These are phyloP conservation scores for Pelvicachromis taeniatus DNA, from an alignment of 2,113 vertebrate species.

Conservation along the genomic window DNA sequence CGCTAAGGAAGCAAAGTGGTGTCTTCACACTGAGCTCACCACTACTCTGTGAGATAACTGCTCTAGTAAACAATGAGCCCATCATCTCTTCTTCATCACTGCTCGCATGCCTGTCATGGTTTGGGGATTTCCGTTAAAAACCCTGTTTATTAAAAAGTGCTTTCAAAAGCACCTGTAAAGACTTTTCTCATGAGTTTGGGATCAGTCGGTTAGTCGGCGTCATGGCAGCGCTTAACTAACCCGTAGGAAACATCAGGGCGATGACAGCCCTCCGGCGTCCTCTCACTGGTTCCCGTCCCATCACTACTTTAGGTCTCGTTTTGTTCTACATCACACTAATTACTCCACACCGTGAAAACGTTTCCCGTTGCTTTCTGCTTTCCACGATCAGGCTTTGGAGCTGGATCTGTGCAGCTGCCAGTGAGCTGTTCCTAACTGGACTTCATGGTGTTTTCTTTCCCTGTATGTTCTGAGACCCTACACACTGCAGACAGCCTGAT, in stretches of 20 bases:
- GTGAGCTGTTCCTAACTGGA: no score
- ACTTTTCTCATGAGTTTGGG: neutral
- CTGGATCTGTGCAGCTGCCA: no score
- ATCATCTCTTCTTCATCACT: neutral
- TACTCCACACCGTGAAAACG: neutral
- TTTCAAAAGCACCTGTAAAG: neutral
- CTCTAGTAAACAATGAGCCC: neutral
- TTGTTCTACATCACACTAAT: accelerated
- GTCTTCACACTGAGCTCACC: neutral
- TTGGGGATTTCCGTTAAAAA: neutral
- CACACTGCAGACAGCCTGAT: neutral
- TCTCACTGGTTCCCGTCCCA: neutral
- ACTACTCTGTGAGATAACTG: neutral
- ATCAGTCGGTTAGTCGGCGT: neutral
- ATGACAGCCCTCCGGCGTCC: neutral
- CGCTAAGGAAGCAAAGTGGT: neutral
- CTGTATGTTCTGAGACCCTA: neutral
- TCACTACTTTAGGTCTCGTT: neutral
- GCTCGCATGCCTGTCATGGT: neutral
- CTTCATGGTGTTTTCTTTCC: neutral
- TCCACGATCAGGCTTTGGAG: neutral
- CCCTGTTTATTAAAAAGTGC: neutral
- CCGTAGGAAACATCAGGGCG: neutral
- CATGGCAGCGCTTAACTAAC: neutral
- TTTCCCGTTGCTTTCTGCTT: neutral